Conservation (phyloP, 2,113 vertebrate genomes). For the Coracopsis vasa region DNA sequence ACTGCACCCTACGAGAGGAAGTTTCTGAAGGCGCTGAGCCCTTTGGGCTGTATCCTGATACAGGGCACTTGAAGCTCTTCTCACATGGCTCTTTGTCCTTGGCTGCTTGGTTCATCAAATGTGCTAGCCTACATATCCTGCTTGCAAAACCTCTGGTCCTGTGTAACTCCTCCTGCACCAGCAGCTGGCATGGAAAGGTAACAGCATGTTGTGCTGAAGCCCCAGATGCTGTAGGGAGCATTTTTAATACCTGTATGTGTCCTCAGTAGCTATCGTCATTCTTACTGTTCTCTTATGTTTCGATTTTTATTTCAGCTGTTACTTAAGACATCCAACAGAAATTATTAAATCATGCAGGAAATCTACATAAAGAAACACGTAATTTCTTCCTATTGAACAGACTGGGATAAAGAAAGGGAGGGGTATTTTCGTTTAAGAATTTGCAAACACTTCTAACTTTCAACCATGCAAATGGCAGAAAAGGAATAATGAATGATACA, state of each 20-base stretch:
- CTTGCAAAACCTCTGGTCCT: not conserved
- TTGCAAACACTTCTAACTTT: not conserved
- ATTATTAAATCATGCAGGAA: not conserved
- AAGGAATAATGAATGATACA: not conserved
- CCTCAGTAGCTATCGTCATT: not conserved
- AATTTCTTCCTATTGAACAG: not conserved
- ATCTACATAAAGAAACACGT: not conserved
- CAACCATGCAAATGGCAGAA: not conserved
- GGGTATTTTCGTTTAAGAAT: not conserved
- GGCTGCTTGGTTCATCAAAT: not conserved
- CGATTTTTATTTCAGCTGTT: not conserved
- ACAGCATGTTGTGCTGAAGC: fast-evolving
- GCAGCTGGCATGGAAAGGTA: not conserved
- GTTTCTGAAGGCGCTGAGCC: not conserved
- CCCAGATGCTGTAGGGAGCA: not conserved
- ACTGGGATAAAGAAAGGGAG: not conserved
- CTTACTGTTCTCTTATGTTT: not conserved
- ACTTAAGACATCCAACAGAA: not conserved
- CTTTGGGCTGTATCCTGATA: not conserved
- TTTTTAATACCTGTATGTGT: not conserved
- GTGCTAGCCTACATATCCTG: fast-evolving
- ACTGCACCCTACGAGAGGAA: fast-evolving
- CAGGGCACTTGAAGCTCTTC: not conserved
- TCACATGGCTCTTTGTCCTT: not conserved
- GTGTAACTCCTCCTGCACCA: not conserved